These are phyloP conservation scores for Blennius ocellaris DNA, from an alignment of 2,113 vertebrate genomes.

Conservation along the genomic window DNA sequence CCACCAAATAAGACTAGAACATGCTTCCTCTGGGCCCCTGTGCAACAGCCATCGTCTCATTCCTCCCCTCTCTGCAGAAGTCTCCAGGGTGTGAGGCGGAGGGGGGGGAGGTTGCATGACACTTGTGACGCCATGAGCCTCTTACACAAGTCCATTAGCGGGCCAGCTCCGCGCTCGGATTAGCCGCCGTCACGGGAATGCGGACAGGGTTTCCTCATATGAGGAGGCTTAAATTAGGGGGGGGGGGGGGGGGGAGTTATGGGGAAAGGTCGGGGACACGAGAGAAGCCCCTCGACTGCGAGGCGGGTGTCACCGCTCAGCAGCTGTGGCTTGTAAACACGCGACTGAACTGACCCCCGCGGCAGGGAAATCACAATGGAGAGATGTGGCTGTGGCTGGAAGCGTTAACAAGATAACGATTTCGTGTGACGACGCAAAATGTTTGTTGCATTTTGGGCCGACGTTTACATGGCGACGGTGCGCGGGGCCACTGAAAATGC, in stretches of 20 bases:
- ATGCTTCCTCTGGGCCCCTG: neutral
- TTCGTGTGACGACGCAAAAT: too few relatives aligned
- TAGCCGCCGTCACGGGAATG: constrained; percentile 61
- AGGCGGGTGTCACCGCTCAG: neutral
- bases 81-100: constrained; percentile 2
- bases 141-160: constrained; percentile 64
- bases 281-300: constrained; percentile 26
- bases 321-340: constrained; percentile 54
- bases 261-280: constrained; percentile 56
- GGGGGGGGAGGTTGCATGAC: neutral
- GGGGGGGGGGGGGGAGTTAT: constrained; percentile 37
- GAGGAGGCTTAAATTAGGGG: constrained; percentile 37
- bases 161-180: constrained; percentile 28
- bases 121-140: constrained; percentile 60
- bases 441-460: too few relatives aligned
- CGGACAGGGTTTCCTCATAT: constrained; percentile 49
- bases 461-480: too few relatives aligned
- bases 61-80: neutral
- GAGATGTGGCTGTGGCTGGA: too few relatives aligned
- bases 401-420: too few relatives aligned
- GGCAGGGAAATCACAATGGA: constrained; percentile 1
- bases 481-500: too few relatives aligned
- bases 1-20: neutral
- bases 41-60: neutral
- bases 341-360: neutral